A percentile compares a stretch with the other conserved stretches of the same genome.
phyloP scores from a whole-genome alignment of 2,113 vertebrate genomes.

The Mirounga angustirostris region DNA sequence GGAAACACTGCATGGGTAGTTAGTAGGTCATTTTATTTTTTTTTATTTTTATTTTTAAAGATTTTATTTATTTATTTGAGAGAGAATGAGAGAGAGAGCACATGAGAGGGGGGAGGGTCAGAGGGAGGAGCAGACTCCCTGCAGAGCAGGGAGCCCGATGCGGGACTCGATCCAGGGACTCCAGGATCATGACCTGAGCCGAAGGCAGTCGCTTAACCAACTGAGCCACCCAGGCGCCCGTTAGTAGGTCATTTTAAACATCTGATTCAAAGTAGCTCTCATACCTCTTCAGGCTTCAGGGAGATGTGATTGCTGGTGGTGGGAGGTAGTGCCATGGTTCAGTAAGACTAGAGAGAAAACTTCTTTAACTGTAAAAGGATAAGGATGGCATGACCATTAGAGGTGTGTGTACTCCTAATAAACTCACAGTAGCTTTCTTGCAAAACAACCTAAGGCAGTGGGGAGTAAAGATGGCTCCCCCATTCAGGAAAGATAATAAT shows the following conservation, averaged over 20 bases:
- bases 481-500: constrained; percentile 38
- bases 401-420: background rate
- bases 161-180: no score
- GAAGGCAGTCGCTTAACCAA: no score
- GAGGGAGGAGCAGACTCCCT: no score
- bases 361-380: background rate
- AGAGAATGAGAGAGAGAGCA: no score
- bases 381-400: background rate
- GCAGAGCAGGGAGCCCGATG: no score
- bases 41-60: no score
- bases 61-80: no score
- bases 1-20: background rate
- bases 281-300: background rate
- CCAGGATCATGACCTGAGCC: no score
- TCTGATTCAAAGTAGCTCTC: constrained; percentile 39
- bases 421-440: background rate
- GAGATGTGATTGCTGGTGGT: background rate
- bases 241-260: constrained; percentile 9
- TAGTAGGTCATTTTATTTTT: background rate
- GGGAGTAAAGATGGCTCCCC: background rate
- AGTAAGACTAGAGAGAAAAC: background rate
- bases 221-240: no score
- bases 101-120: no score
- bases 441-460: background rate
- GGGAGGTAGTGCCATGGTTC: background rate